Evolutionary conservation across 2,113 vertebrate species (phyloP).

Genomic region (crab-eating macaque (Macaca fascicularis)): DNA sequence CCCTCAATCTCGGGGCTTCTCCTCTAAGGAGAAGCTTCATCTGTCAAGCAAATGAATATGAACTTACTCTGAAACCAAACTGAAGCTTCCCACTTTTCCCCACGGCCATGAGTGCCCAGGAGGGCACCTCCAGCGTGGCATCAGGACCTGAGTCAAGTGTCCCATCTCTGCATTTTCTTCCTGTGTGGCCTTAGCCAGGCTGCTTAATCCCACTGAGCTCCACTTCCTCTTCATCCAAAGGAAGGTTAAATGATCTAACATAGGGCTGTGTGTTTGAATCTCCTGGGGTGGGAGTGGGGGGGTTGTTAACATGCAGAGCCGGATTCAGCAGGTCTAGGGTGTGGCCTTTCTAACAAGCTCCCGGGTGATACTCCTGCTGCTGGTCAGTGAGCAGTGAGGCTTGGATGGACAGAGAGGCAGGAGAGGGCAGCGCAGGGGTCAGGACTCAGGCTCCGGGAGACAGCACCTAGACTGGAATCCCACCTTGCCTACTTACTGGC

Average conservation of each 20-base stretch:
- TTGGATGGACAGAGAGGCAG: background rate
- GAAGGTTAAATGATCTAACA: background rate
- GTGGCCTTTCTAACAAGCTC: background rate
- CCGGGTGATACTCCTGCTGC: too few species aligned
- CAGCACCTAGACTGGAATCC: background rate
- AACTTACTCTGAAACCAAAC: background rate
- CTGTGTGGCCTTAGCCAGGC: background rate
- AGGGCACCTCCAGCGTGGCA: background rate
- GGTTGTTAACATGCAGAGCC: background rate
- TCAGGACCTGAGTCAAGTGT: too few species aligned
- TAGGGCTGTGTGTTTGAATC: accelerated
- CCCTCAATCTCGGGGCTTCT: background rate
- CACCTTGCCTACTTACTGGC: background rate
- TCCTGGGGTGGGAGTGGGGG: background rate
- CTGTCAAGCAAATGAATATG: background rate
- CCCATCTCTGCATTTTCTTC: background rate
- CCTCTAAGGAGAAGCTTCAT: background rate
- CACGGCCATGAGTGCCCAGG: background rate
- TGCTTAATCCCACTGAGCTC: background rate
- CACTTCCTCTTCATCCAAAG: background rate
- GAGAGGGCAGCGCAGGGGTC: background rate
- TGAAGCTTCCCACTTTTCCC: background rate
- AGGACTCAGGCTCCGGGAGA: background rate
- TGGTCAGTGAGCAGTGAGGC: background rate
- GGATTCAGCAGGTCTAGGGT: background rate